Base-by-base conservation (phyloP, 2,888 invertebrate species). In the Cosmia trapezina region DNA sequence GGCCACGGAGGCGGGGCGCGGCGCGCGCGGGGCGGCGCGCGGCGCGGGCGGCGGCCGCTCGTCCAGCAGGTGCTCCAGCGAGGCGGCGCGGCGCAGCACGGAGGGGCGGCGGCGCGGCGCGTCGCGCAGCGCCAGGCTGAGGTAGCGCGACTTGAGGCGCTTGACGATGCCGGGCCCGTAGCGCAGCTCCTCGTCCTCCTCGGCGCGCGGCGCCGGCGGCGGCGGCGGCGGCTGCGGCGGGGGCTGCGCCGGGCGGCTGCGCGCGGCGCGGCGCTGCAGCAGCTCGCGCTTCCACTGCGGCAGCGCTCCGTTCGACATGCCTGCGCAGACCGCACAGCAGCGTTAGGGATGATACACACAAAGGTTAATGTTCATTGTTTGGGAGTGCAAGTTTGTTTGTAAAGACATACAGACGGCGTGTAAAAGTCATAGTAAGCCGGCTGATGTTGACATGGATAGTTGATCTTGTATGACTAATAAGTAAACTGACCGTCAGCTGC, bases 91-190 rank as follows among this genome's bases (percentile, higher is more conserved):
- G 41, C 98, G 96, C 89, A 98, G 96, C 79, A 98, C 97, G 22
- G 97, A 97, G 11, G 97, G 97, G 7, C 98, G 96, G 57, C 97
- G 97, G 53, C 96, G 96, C 86, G 97, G 97, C 57, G 97, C 97
- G 87, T 98, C 98, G n/a, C 98, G 97, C 79, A 98, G 94, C 14
- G 98, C 98, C 83, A 98, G 96, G 92, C 98, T 98, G 81, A 99
- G 97, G 92, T 98, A 99, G 90, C 98, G 98, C 91, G 98, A 98
- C 91, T 98, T 97, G 84, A 99, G 97, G 88, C 98, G 98, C 90
- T 98, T 98, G 54, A 99, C 99, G 90, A 99, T 98, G 73, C 99
- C 98, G 67, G 99, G 99, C 1, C 99, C 99, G 96, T 99, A 98
- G 90, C 98, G 97, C 73, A 98, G 96, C 91, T 98, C 98, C 93